Evolutionary conservation across 2,888 invertebrate genomes (phyloP), one percentile per base, ranked within the genome.

Genomic region (Athripsodes cinereus): DNA sequence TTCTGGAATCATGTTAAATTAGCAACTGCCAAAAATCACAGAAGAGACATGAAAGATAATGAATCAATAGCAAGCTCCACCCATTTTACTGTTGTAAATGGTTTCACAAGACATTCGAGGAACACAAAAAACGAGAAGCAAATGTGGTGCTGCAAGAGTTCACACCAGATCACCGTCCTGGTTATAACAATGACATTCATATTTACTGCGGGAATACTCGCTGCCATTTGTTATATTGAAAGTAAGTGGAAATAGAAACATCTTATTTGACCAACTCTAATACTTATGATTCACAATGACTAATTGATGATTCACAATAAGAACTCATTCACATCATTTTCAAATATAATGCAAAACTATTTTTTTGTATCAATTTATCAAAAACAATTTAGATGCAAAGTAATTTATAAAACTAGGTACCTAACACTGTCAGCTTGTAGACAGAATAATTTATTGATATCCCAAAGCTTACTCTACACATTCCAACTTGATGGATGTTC

Each of bases 21-120:
- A 44, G 55, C 60, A 1, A 55, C 64, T 18, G 59, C 46, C 13
- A 62, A 62, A 49, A 57, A 57, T 53, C 64, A 58, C 55, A 57
- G 62, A 55, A 60, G 56, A 44, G 58, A 57, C 26, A 34, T 31
- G 20, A 72, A 71, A 48, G 91, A 91, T 71, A 81, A 83, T 53
- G 81, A 82, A 59, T 91, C 91, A 40, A 79, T 90, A 60, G 91
- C 90, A 54, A 91, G 91, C 74, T 91, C 91, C 61, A 91, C 88
- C 69, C 91, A 92, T 73, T 92, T 92, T 71, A 92, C 92, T 11
- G 88, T 92, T 56, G 87, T 92, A 61, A 91, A 91, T 70, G 88
- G 88, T 56, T 82, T 86, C 66, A 82, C 84, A 55, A 82, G 86
- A 67, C 80, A 81, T 62, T 71, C 72, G 53, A 81, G 84, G 69